These are phyloP conservation scores for Salvator merianae DNA, from an alignment of 2,113 vertebrate genomes.

Conservation along the genomic window DNA sequence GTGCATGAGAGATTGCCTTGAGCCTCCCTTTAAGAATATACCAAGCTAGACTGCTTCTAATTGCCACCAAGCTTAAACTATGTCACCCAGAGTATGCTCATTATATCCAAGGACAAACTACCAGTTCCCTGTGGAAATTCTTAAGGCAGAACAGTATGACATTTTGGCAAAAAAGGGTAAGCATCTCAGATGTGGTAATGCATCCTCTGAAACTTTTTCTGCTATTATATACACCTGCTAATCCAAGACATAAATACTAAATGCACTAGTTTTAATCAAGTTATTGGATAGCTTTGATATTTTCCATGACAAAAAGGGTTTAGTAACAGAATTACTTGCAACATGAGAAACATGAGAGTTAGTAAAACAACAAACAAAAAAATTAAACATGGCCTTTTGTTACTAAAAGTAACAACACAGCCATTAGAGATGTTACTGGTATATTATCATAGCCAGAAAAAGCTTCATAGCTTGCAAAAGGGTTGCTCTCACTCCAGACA, in stretches of 20 bases:
- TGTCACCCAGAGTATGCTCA: neutral
- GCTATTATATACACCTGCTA: neutral
- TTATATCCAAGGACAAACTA: slow-evolving; percentile 15
- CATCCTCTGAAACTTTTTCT: neutral
- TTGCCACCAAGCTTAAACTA: neutral
- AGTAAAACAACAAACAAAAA: too few species aligned
- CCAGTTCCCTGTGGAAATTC: neutral
- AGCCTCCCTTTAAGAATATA: neutral
- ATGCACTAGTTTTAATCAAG: neutral
- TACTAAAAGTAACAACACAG: neutral
- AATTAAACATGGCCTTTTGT: neutral
- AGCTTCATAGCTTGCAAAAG: neutral
- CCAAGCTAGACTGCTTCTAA: neutral
- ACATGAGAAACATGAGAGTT: neutral
- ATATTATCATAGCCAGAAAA: neutral
- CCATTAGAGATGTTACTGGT: neutral
- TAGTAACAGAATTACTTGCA: neutral
- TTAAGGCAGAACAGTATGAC: neutral
- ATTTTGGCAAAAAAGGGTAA: too few species aligned
- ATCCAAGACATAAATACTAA: slow-evolving; percentile 22
- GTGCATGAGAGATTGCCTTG: neutral
- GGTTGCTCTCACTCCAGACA: neutral
- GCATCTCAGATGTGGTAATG: neutral
- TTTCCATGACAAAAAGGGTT: neutral
- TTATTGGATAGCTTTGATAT: neutral